phyloP scores from a whole-genome alignment of 1,140 invertebrate genomes.

The Nautilus pompilius region DNA sequence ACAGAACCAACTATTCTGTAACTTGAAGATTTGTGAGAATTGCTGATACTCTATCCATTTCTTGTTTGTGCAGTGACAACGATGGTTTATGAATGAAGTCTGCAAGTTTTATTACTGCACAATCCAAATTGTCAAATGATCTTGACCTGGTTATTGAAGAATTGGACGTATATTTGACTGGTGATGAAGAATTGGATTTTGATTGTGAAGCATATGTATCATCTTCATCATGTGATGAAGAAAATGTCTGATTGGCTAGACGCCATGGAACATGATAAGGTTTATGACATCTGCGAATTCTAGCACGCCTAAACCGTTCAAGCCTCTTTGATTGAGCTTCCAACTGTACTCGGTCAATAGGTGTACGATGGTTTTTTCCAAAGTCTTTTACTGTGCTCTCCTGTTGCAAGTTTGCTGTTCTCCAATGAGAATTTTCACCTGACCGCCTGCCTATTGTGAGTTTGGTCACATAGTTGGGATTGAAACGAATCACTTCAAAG shows the following conservation, averaged over 20 bases:
- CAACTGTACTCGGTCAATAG: conserved; percentile 5
- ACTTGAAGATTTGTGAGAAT: conserved; percentile 38
- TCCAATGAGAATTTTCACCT: too few species aligned
- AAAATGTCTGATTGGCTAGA: conserved; percentile 26
- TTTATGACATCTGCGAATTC: conserved; percentile 26
- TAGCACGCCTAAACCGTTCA: conserved; percentile 17
- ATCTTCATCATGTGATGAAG: conserved; percentile 10
- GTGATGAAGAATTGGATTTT: conserved; percentile 38
- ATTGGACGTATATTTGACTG: conserved; percentile 23
- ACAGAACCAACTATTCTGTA: conserved; percentile 8
- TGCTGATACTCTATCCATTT: conserved; percentile 38
- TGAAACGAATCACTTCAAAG: conserved; percentile 41
- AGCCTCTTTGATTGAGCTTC: conserved; percentile 14
- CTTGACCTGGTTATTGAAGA: conserved; percentile 29
- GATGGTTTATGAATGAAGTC: conserved; percentile 20
- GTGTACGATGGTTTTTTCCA: conserved; percentile 2
- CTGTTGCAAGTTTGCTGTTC: too few species aligned
- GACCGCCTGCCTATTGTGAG: conserved; percentile 17
- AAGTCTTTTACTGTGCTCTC: too few species aligned
- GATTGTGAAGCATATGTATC: conserved; percentile 14
- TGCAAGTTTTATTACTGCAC: conserved; percentile 28
- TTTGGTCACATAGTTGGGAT: conserved; percentile 38
- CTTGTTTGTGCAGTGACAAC: conserved; percentile 19
- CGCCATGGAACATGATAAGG: conserved; percentile 47
- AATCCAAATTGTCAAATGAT: conserved; percentile 44